phyloP scores from a whole-genome alignment of 2,797 vertebrate genomes.

The Syngnathus rostellatus region DNA sequence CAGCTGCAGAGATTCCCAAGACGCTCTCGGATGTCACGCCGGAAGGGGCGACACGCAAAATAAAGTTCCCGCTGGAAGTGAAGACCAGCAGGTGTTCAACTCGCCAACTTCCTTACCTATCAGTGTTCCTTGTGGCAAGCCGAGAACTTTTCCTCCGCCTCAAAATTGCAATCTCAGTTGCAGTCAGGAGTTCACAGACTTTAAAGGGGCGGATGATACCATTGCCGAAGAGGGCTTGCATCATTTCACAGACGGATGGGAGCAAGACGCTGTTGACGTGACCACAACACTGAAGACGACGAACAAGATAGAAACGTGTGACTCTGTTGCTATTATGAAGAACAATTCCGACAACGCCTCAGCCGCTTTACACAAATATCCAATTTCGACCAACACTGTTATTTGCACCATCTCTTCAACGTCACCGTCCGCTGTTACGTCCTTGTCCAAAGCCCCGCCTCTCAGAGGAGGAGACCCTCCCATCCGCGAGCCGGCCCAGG shows the following conservation, averaged over 20 bases:
- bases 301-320: slow-evolving; percentile 3
- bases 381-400: slow-evolving; percentile 29
- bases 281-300: slow-evolving; percentile 14
- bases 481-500: slow-evolving; percentile 60
- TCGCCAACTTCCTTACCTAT: slow-evolving; percentile 31
- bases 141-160: slow-evolving; percentile 34
- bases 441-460: slow-evolving; percentile 23
- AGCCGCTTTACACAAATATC: slow-evolving; percentile 25
- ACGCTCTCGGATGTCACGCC: slow-evolving; percentile 41
- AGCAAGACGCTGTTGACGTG: slow-evolving; percentile 21
- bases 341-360: slow-evolving; percentile 21
- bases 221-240: slow-evolving; percentile 67
- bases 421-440: slow-evolving; percentile 18
- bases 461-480: slow-evolving; percentile 57
- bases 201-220: slow-evolving; percentile 83
- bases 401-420: slow-evolving; percentile 16
- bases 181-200: slow-evolving; percentile 86
- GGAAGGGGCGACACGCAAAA: slow-evolving; percentile 41
- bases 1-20: slow-evolving; percentile 69
- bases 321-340: slow-evolving; percentile 12
- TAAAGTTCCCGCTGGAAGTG: slow-evolving; percentile 66
- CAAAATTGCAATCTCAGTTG: slow-evolving; percentile 47
- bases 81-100: slow-evolving; percentile 19
- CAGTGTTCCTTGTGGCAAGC: slow-evolving; percentile 44
- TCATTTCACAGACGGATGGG: slow-evolving; percentile 50